phyloP scores from a whole-genome alignment of 2,888 invertebrate species.

The Calephelis perditalis region DNA sequence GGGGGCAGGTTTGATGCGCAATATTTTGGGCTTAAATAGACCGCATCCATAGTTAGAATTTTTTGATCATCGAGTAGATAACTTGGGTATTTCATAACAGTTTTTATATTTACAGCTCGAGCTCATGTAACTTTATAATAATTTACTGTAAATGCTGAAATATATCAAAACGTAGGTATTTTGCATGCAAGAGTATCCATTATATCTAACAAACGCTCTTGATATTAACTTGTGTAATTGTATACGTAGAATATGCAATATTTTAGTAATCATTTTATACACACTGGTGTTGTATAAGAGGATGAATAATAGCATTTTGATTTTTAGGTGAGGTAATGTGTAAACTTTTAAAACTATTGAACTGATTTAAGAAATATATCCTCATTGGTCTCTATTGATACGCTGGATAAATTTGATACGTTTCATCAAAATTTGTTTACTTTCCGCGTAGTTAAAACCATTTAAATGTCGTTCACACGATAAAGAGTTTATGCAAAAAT shows the following conservation, averaged over 20 bases:
- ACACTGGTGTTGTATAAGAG: no score
- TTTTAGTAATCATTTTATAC: neutral
- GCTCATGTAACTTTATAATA: conserved; percentile 3
- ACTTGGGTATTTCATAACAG: conserved; percentile 18
- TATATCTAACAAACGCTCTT: conserved; percentile 2
- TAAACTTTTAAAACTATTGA: no score
- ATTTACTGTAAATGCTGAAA: neutral
- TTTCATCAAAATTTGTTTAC: no score
- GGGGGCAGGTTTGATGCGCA: conserved; percentile 71
- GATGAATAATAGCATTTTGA: no score
- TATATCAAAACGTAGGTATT: neutral
- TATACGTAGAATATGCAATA: neutral
- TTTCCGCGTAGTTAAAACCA: no score
- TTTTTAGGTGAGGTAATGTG: no score
- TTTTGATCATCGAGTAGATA: conserved; percentile 43
- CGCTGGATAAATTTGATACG: no score
- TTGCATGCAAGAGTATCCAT: neutral
- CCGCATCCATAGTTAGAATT: conserved; percentile 49
- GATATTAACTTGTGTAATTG: neutral
- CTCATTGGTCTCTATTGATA: no score
- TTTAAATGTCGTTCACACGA: no score
- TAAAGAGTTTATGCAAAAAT: no score
- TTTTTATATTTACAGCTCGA: conserved; percentile 4
- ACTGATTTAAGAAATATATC: no score
- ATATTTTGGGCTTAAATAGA: conserved; percentile 52